phyloP scores from a whole-genome alignment of 2,113 vertebrate genomes.

The Ceyx cyanopectus region DNA sequence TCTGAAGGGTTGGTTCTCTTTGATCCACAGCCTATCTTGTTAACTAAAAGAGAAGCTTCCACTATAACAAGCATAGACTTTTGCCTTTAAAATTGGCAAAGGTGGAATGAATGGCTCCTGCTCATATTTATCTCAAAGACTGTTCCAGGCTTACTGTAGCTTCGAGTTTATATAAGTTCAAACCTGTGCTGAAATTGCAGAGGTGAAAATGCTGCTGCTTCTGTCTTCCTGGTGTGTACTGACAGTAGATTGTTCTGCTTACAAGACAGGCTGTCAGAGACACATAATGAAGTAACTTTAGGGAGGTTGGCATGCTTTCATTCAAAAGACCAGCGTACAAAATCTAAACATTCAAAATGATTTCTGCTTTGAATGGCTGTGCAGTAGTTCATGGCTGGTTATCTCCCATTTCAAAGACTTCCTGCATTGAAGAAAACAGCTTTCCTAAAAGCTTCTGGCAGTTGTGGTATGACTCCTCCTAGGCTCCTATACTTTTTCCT shows the following conservation, averaged over 20 bases:
- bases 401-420: constrained; percentile 38
- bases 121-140: neutral
- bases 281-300: neutral
- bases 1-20: neutral
- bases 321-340: neutral
- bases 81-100: neutral
- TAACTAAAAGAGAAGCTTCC: neutral
- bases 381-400: neutral
- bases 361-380: constrained; percentile 21
- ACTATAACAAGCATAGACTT: neutral
- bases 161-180: neutral
- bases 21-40: neutral
- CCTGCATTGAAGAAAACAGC: neutral
- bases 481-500: constrained; percentile 36
- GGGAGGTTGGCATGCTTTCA: neutral
- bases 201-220: neutral
- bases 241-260: neutral
- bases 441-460: constrained; percentile 19
- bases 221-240: neutral
- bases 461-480: neutral
- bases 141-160: neutral
- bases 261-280: neutral
- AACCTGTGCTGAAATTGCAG: neutral
- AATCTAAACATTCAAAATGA: neutral
- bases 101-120: neutral